Conservation (phyloP, 2,888 invertebrate species). For the Cataglyphis albicans region DNA sequence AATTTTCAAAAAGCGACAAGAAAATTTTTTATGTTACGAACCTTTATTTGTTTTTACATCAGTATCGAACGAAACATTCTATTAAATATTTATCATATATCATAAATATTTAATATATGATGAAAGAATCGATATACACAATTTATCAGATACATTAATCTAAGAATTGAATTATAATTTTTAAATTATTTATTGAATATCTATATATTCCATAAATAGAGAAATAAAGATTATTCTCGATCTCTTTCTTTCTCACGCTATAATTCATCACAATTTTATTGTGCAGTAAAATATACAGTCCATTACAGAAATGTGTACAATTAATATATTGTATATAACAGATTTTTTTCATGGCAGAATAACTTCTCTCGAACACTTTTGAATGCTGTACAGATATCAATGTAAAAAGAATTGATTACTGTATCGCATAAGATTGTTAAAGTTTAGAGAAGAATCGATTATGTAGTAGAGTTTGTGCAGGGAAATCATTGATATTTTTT, state of each 20-base stretch:
- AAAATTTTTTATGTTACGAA: background rate
- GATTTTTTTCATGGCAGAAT: slow-evolving; percentile 65
- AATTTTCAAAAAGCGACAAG: background rate
- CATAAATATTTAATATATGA: background rate
- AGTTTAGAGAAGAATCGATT: slow-evolving; percentile 20
- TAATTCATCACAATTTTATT: slow-evolving; percentile 75
- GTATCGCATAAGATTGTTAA: slow-evolving; percentile 29
- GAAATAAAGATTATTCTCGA: background rate
- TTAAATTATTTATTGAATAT: background rate
- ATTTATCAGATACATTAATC: background rate
- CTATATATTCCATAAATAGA: background rate
- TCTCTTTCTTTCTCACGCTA: background rate
- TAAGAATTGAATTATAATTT: background rate
- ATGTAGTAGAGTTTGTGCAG: slow-evolving; percentile 16
- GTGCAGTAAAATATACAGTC: slow-evolving; percentile 74
- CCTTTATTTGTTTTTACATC: background rate
- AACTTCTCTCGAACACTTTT: slow-evolving; percentile 60
- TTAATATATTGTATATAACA: slow-evolving; percentile 59
- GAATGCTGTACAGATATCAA: slow-evolving; percentile 43
- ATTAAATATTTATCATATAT: no score
- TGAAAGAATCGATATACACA: background rate
- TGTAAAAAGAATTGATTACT: slow-evolving; percentile 7
- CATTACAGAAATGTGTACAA: slow-evolving; percentile 69
- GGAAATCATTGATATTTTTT: slow-evolving; percentile 17
- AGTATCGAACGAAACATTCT: no score